These are phyloP conservation scores for Metacarcinus magister DNA, from an alignment of 2,888 invertebrate genomes.

Conservation along the genomic window DNA sequence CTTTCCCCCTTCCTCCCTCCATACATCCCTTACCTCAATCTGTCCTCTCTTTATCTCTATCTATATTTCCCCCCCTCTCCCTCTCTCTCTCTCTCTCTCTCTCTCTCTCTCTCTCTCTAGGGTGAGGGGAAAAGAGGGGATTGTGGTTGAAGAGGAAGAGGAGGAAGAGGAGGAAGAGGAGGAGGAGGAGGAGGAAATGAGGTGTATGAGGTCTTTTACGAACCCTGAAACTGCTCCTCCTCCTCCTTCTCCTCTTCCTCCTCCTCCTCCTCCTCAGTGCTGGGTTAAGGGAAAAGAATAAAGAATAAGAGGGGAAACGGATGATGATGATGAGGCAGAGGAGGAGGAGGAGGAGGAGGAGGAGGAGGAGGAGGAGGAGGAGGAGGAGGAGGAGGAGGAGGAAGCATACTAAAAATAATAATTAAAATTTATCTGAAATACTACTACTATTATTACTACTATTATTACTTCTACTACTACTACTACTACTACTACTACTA, in stretches of 20 bases:
- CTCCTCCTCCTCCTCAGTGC: background rate
- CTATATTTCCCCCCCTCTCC: background rate
- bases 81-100: conserved; percentile 21
- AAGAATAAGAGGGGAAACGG: background rate
- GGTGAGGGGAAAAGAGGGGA: background rate
- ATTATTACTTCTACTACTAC: no score
- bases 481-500: no score
- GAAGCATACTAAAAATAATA: no score
- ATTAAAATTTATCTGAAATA: no score
- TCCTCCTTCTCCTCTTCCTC: background rate
- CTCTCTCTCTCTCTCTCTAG: background rate
- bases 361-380: background rate
- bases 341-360: background rate
- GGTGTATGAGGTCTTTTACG: background rate
- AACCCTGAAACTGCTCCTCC: conserved; percentile 2
- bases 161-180: conserved; percentile 7
- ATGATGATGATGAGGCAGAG: background rate
- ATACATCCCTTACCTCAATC: no score
- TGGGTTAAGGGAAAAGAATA: background rate
- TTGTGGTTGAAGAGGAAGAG: background rate
- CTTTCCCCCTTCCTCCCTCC: background rate
- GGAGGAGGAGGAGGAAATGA: conserved; percentile 12
- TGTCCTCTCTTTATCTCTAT: no score
- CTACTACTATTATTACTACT: no score
- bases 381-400: no score